These are phyloP conservation scores for Coracopsis vasa DNA, from an alignment of 2,113 vertebrate species.

Conservation along the genomic window DNA sequence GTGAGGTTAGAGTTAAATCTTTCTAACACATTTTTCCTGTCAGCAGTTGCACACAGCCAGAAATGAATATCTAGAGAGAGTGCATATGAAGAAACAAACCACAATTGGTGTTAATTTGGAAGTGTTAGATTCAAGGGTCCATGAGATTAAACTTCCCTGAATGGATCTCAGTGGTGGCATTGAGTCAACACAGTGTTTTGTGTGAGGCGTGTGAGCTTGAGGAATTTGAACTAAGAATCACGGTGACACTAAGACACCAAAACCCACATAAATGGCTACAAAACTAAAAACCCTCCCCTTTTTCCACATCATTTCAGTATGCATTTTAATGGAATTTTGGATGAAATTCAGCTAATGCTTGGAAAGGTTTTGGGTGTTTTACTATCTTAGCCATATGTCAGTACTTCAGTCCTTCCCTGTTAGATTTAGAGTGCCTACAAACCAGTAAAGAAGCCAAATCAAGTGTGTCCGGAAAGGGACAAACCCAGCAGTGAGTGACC, in stretches of 20 bases:
- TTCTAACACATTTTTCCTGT: constrained; percentile 28
- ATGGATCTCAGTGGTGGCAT: not conserved
- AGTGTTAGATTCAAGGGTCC: constrained; percentile 25
- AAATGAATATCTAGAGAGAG: not conserved
- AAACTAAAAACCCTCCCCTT: not conserved
- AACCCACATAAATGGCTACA: not conserved
- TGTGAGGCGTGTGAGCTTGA: not conserved
- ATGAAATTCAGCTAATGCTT: constrained; percentile 45
- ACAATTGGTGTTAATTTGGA: constrained; percentile 50
- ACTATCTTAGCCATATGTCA: constrained; percentile 56
- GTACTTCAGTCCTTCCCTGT: not conserved
- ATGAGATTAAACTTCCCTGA: not conserved
- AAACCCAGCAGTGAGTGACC: not conserved
- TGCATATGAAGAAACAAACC: constrained; percentile 20
- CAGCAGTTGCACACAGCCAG: not conserved
- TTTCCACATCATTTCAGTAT: constrained; percentile 26
- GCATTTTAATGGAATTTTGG: constrained; percentile 51
- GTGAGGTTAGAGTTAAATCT: not conserved
- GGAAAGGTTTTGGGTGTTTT: constrained; percentile 41
- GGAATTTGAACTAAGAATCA: not conserved
- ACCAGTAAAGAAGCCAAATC: not conserved
- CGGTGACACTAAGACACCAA: not conserved
- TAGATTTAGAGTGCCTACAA: constrained; percentile 6
- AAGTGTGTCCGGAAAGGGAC: not conserved
- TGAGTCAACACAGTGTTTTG: not conserved